phyloP scores from a whole-genome alignment of 2,888 invertebrate species.

The Drosophila sordidula region DNA sequence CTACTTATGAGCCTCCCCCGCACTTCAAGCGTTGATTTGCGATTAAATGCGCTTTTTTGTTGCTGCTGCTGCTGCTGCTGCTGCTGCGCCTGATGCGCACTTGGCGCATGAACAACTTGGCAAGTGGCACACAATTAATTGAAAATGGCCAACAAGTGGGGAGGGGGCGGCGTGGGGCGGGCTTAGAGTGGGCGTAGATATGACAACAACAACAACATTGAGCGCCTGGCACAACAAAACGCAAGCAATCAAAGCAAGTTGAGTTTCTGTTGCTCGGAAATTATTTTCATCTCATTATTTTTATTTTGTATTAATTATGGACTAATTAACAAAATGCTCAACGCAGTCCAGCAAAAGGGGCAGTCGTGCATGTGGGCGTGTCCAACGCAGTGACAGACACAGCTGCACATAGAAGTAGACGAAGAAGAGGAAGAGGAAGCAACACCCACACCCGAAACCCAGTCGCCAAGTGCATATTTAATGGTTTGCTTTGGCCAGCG shows the following conservation, averaged over 20 bases:
- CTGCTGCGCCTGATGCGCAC: conserved; percentile 34
- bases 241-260: conserved; percentile 56
- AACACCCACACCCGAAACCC: not conserved
- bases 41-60: conserved; percentile 24
- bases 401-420: conserved; percentile 21
- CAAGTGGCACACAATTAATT: conserved; percentile 66
- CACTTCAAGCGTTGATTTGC: conserved; percentile 25
- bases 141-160: conserved; percentile 37
- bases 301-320: conserved; percentile 66
- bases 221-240: conserved; percentile 42
- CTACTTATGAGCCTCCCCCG: conserved; percentile 10
- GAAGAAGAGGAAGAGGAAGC: conserved; percentile 7
- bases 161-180: not conserved
- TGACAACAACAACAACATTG: conserved; percentile 47
- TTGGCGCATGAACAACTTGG: conserved; percentile 38
- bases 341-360: conserved; percentile 22
- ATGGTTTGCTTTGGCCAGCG: conserved; percentile 56
- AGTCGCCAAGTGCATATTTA: conserved; percentile 68
- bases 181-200: conserved; percentile 6
- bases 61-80: conserved; percentile 16
- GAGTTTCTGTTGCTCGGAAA: conserved; percentile 8
- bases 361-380: conserved; percentile 74
- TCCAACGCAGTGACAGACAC: conserved; percentile 37
- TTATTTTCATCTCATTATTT: conserved; percentile 20
- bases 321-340: conserved; percentile 75